phyloP scores from a whole-genome alignment of 2,113 vertebrate species.

The Acanthochromis polyacanthus region DNA sequence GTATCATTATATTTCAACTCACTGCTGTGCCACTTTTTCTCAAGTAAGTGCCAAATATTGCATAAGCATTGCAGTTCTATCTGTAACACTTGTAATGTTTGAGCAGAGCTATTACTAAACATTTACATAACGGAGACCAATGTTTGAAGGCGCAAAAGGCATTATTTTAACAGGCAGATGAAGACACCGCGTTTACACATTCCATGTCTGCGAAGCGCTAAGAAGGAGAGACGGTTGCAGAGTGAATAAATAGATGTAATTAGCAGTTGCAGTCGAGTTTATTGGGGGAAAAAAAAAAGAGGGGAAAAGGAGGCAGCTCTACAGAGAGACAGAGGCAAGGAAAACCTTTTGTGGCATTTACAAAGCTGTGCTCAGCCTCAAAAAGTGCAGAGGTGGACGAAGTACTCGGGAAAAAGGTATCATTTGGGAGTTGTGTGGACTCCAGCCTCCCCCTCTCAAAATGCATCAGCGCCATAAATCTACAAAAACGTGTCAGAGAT shows the following conservation, averaged over 20 bases:
- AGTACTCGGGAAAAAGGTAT: slow-evolving; percentile 24
- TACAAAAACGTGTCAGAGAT: slow-evolving; percentile 13
- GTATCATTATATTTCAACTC: slow-evolving; percentile 17
- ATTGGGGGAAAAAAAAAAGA: slow-evolving; percentile 3
- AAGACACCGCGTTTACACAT: not conserved
- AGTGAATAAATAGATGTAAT: slow-evolving; percentile 35
- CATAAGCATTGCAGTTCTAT: slow-evolving; percentile 5
- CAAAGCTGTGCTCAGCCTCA: slow-evolving; percentile 39
- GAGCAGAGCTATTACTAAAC: slow-evolving; percentile 28
- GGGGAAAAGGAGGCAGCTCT: slow-evolving; percentile 1
- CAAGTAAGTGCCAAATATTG: slow-evolving; percentile 28
- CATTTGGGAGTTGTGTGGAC: slow-evolving; percentile 29
- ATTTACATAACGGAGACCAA: slow-evolving; percentile 9
- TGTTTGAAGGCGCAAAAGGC: slow-evolving; percentile 20
- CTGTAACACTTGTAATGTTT: slow-evolving; percentile 15
- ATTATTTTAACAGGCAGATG: slow-evolving; percentile 7
- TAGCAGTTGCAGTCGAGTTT: slow-evolving; percentile 1
- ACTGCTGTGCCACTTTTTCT: not conserved
- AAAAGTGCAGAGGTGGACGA: slow-evolving; percentile 52
- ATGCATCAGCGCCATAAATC: slow-evolving; percentile 20
- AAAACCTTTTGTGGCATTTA: slow-evolving; percentile 42
- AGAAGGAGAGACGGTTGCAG: not conserved
- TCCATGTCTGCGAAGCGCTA: not conserved
- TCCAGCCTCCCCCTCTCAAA: slow-evolving; percentile 7
- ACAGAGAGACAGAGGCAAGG: not conserved